Base-by-base conservation (phyloP, 2,797 vertebrate genomes). In the Cossypha polioptera region DNA sequence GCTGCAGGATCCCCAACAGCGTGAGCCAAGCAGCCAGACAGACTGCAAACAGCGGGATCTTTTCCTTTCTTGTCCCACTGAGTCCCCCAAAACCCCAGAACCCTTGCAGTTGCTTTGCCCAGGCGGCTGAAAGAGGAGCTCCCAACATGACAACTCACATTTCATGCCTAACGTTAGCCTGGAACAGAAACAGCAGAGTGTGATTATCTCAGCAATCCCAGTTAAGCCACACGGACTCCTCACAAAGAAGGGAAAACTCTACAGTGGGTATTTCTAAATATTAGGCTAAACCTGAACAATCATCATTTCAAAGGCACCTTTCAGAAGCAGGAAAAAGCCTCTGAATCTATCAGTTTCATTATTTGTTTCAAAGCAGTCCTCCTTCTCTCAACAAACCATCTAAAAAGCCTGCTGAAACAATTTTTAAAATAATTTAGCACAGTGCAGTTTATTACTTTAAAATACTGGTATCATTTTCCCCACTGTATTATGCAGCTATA, bases 241-340 rank as follows among this genome's bases (percentile, higher is more conserved):
- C 91, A 80, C 80, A 92, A 94, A 96, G 95, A 90, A 92, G 66
- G 88, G 80, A 89, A 96, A 97, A 97, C 87, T 96, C 92, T 54
- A 48, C 92, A 93, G 45, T 77, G 76, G 95, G 62, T 95, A 89
- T 95, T 95, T 88, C 65, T 85, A 96, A 96, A 96, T 88, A 94
- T 94, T 74, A 76, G 75, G 67, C 86, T 89, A 80, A 94, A 95
- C 63, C 74, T 93, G 93, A 94, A 82, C 93, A 92, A 92, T 85
- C 82, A 82, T 84, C 9, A 86, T 92, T 93, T 90, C 82, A 78
- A 92, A 94, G 90, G 87, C 88, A 86, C 87, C 67, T 95, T 97
- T 89, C 33, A 86, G 86, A 84, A 91, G 58, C 71, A 67, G 51
- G 65, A 54, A 75, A 86, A 79, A 65, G 17, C 50, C 77, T 50